These are phyloP conservation scores for Zaprionus davidi DNA, from an alignment of 1,140 invertebrate genomes.

Conservation along the genomic window DNA sequence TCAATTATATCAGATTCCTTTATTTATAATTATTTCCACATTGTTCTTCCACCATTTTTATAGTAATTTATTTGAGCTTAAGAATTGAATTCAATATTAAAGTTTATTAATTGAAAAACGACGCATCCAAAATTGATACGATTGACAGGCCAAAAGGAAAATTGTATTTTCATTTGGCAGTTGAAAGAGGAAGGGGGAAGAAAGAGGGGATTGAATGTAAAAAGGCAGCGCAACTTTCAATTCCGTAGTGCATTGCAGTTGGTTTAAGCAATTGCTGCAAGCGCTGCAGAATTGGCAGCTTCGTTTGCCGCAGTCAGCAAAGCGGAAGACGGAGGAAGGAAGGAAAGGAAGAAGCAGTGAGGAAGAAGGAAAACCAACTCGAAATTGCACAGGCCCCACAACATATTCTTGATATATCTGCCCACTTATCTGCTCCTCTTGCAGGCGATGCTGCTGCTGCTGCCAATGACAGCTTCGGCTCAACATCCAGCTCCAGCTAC, in stretches of 20 bases:
- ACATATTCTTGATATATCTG: neutral
- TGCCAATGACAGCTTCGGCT: slow-evolving; percentile 28
- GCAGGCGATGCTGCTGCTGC: slow-evolving; percentile 28
- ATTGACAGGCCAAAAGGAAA: slow-evolving; percentile 16
- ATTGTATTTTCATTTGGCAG: slow-evolving; percentile 2
- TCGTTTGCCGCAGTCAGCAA: slow-evolving; percentile 34
- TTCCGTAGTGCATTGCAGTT: slow-evolving; percentile 98
- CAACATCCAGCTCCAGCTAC: slow-evolving; percentile 18
- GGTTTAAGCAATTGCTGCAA: slow-evolving; percentile 90
- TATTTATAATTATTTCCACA: no score
- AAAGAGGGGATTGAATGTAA: neutral
- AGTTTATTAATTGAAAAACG: neutral
- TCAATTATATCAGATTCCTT: no score
- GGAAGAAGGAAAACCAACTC: neutral
- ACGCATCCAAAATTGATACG: neutral
- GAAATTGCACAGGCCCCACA: neutral
- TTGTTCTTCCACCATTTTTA: neutral
- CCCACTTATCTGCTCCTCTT: neutral
- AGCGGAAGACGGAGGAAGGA: neutral
- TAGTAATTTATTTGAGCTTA: neutral
- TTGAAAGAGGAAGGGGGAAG: neutral
- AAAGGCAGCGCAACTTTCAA: slow-evolving; percentile 87
- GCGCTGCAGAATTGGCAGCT: slow-evolving; percentile 93
- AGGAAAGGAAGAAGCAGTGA: neutral
- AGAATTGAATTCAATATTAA: neutral